These are phyloP conservation scores for Microtus californicus DNA, from an alignment of 2,797 vertebrate genomes.

Conservation along the genomic window DNA sequence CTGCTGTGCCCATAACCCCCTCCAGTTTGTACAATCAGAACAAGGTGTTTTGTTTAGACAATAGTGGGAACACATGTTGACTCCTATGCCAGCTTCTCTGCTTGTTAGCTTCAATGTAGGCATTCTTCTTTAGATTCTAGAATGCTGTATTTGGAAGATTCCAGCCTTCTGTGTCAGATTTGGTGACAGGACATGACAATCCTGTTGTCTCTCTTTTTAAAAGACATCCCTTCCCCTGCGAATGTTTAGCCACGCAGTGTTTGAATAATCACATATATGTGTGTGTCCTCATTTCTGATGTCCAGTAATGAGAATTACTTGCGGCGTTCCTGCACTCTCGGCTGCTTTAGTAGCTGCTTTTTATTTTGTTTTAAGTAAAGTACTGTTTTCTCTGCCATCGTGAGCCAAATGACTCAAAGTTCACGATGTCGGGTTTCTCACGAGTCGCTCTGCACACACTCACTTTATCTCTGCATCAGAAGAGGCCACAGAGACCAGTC, in stretches of 20 bases:
- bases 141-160: background rate
- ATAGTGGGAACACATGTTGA: fast-evolving
- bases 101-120: background rate
- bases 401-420: background rate
- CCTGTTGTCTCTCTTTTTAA: background rate
- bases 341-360: background rate
- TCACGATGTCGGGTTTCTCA: background rate
- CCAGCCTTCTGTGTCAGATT: background rate
- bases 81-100: background rate
- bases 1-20: background rate
- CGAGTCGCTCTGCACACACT: background rate
- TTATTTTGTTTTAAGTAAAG: background rate
- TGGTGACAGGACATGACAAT: background rate
- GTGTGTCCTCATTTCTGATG: background rate
- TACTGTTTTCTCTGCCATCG: background rate
- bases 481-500: background rate
- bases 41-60: background rate
- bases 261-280: background rate
- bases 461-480: background rate
- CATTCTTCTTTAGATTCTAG: too few relatives aligned
- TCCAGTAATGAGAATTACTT: background rate
- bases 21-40: background rate
- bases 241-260: background rate
- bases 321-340: fast-evolving
- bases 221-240: background rate